A percentile compares a stretch with the other conserved stretches of the same genome.
These are phyloP conservation scores for Ptilodon capucinus DNA, from an alignment of 2,888 invertebrate species.

Conservation along the genomic window DNA sequence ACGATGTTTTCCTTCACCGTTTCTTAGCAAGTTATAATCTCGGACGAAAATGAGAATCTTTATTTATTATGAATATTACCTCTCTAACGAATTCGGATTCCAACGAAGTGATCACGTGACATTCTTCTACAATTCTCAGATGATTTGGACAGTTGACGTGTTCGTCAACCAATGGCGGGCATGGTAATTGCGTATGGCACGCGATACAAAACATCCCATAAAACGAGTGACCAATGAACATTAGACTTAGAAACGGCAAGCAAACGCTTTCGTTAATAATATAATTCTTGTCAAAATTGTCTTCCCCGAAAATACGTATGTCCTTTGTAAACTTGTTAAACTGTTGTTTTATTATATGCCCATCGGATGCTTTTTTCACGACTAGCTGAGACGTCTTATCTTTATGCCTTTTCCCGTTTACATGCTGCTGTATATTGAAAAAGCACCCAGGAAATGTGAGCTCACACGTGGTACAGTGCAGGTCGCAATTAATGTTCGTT, in stretches of 20 bases:
- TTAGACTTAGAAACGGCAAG: not conserved
- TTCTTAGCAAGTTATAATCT: too few relatives aligned
- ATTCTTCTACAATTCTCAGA: constrained; percentile 5
- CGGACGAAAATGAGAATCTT: too few relatives aligned
- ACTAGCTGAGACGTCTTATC: not conserved
- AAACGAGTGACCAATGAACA: not conserved
- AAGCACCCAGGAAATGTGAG: not conserved
- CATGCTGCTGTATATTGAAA: not conserved
- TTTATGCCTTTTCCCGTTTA: not conserved
- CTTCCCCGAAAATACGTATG: not conserved
- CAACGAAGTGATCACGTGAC: constrained; percentile 30
- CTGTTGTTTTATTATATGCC: not conserved
- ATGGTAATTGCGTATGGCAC: not conserved
- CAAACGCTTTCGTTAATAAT: not conserved
- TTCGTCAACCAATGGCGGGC: not conserved
- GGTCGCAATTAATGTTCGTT: not conserved
- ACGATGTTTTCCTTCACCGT: too few relatives aligned
- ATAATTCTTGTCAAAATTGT: not conserved
- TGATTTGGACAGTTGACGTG: not conserved
- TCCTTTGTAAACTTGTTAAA: not conserved
- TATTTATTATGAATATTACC: too few relatives aligned
- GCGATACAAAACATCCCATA: not conserved
- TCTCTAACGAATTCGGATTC: constrained; percentile 51
- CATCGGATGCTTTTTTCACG: not conserved
- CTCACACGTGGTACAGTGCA: not conserved